Base-by-base conservation (phyloP, 2,113 vertebrate species). In the Pandion haliaetus region DNA sequence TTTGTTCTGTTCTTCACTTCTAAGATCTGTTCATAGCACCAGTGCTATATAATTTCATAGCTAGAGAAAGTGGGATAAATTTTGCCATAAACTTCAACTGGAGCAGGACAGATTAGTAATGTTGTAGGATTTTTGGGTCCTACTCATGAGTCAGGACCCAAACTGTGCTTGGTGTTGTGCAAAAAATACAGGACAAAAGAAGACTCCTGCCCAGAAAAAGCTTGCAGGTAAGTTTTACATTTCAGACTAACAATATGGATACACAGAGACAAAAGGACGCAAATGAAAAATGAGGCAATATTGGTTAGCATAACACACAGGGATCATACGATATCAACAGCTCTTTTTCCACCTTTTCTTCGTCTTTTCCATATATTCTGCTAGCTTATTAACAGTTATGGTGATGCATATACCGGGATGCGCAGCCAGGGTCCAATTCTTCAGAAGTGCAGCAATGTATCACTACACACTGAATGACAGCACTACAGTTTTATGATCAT, bases 401-500 rank as follows among this genome's bases (percentile, higher is more conserved):
- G 73, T 5, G 40, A 29, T 9, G 12, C 52, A 9, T 11, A 26
- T 3, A 11, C 4, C 0, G 1, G 16, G 54, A 23, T 6, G 40
- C 17, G 2, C 70, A 63, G 79, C 67, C 50, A 21, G 74, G 89
- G 72, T 16, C 32, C 19, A 9, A 3, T 11, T n/a, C 45, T 55
- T 2, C 2, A 40, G 28, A 36, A 44, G 57, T 10, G 54, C 71
- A 45, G 74, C 59, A 20, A 4, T 11, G 0, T 28, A 12, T 31
- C 79, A 6, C 45, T 10, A 7, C 70, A 24, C 66, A 5, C 49
- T 21, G 63, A 66, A 9, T 24, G 58, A 47, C 88, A 94, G 76
- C 84, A 36, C 14, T 2, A 9, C 28, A 5, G 2, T 14, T 44
- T 36, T 2, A 2, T 6, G 14, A 6, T 23, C 13, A 6, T 11